Evolutionary conservation across 2,888 invertebrate species (phyloP).

Genomic region (Tipula lateralis): DNA sequence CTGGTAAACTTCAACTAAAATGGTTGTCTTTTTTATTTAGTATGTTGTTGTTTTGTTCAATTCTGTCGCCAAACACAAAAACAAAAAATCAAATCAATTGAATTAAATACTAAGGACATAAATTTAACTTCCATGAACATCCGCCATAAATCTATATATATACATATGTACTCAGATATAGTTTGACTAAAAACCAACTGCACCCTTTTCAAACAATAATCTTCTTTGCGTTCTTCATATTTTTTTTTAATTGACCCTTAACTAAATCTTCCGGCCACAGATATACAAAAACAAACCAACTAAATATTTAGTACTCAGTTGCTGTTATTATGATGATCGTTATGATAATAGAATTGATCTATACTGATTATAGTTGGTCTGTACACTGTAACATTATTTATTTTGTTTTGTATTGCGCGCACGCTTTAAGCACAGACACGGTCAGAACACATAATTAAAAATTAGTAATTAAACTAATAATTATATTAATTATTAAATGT

Average conservation of each 20-base stretch:
- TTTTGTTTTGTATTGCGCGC: background rate
- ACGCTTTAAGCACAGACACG: background rate
- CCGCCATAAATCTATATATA: background rate
- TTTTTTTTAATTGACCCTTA: conserved; percentile 28
- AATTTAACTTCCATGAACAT: conserved; percentile 28
- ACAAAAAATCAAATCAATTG: background rate
- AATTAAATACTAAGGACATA: background rate
- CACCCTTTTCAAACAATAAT: conserved; percentile 5
- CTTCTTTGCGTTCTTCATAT: background rate
- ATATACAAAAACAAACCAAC: background rate
- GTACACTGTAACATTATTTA: too few species aligned
- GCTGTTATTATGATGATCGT: background rate
- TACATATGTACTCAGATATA: too few species aligned
- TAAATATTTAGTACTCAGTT: background rate
- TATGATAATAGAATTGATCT: background rate
- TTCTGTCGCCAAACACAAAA: background rate
- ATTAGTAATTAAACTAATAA: background rate
- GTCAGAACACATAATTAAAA: background rate
- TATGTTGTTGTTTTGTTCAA: background rate
- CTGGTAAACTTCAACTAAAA: background rate
- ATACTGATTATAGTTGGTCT: background rate
- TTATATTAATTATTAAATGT: background rate
- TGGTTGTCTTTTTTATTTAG: background rate
- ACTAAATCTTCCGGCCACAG: conserved; percentile 29
- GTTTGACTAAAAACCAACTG: background rate